These are phyloP conservation scores for Coreius guichenoti DNA, from an alignment of 2,797 vertebrate species.

Conservation along the genomic window DNA sequence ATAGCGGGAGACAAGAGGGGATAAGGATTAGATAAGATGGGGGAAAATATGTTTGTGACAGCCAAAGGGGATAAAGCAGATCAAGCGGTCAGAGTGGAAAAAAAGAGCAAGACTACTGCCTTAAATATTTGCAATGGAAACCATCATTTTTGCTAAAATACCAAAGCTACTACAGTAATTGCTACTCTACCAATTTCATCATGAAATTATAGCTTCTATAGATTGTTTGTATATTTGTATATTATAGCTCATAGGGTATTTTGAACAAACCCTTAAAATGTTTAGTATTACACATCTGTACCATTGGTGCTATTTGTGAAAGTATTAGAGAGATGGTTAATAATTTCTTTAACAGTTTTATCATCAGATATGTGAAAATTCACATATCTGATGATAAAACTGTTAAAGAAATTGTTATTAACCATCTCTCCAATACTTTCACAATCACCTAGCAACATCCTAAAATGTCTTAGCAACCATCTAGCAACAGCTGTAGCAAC, in stretches of 20 bases:
- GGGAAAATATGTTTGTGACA: slow-evolving; percentile 40
- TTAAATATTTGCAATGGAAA: background rate
- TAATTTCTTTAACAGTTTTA: background rate
- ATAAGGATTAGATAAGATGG: slow-evolving; percentile 31
- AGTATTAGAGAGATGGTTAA: background rate
- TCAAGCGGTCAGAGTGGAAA: slow-evolving; percentile 29
- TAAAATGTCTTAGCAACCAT: background rate
- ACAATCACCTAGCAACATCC: background rate
- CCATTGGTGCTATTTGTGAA: background rate
- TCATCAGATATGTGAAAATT: background rate
- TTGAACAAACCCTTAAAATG: too few species aligned
- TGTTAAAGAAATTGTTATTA: background rate
- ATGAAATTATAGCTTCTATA: background rate
- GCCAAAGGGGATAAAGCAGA: slow-evolving; percentile 31
- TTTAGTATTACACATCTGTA: background rate
- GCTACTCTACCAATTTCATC: background rate
- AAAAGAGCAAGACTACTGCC: slow-evolving; percentile 16
- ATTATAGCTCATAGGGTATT: too few species aligned
- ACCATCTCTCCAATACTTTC: background rate
- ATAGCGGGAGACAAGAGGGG: slow-evolving; percentile 14
- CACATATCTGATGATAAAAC: background rate
- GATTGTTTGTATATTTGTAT: background rate
- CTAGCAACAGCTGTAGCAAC: background rate
- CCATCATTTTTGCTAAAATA: background rate
- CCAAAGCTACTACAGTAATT: background rate